Base-by-base conservation (phyloP, 2,797 vertebrate species). In the Steatocranus sp. region DNA sequence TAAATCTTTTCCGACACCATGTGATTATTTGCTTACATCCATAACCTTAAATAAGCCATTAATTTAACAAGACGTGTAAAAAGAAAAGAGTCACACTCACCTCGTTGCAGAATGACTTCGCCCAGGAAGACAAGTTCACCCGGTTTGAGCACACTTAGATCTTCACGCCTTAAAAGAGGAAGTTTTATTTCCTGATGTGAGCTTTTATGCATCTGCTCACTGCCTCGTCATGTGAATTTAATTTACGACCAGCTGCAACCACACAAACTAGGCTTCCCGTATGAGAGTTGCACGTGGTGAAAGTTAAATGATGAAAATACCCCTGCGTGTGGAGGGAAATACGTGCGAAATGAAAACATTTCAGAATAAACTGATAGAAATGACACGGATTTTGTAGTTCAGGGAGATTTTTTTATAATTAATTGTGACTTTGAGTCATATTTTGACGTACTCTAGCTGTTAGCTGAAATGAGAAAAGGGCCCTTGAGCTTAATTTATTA, bases 181-280 rank as follows among this genome's bases (percentile, higher is more conserved):
- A 93, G 88, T 89, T 12, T 7, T 34, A 58, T 83, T 89, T 85
- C 82, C 82, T 78, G 58, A 8, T 43, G 43, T 15, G 51, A 50
- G 78, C 77, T 83, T 76, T 80, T 25, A 63, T 25, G 9, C 27
- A 6, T 56, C 76, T 78, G 49, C 58, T 76, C 11, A 48, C 56
- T 7, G 34, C 10, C 53, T 84, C 2, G 34, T 94, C 94, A 94
- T 91, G 89, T 94, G 93, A 90, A 48, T 83, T 85, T 83, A 76
- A 90, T 95, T 88, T 89, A 61, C 49, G 20, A 34, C 2, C 76
- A 87, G 80, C 83, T 82, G 85, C 81, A 50, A 63, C 1, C 8
- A 27, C 81, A 50, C 11, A 30, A 82, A 84, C 83, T 61, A 84
- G 14, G 14, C 49, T 8, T 63, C 53, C 10, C 76, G 76, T 30